Percentiles rank a stretch among this genome's conserved stretches.
Conservation (phyloP, 2,113 vertebrate species). For the Cygnus buccinator region DNA sequence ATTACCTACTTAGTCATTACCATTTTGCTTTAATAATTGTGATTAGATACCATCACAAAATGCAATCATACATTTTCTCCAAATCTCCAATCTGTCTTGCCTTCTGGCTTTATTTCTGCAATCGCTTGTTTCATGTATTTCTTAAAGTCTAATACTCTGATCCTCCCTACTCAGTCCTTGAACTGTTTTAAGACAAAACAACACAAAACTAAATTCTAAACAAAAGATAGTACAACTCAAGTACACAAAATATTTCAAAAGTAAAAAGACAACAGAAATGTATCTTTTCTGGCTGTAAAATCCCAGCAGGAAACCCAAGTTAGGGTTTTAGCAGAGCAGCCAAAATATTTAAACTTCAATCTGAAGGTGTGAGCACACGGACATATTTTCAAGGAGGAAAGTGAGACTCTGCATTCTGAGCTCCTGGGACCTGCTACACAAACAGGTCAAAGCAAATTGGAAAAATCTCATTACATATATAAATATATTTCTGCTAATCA, state of each 20-base stretch:
- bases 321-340: background rate
- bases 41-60: background rate
- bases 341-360: slow-evolving; percentile 41
- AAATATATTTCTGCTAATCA: background rate
- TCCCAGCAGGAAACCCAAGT: background rate
- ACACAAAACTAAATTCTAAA: slow-evolving; percentile 15
- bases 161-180: background rate
- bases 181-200: slow-evolving; percentile 26
- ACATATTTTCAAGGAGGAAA: background rate
- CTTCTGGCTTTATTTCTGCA: background rate
- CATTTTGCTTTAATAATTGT: background rate
- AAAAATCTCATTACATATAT: background rate
- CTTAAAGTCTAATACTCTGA: background rate
- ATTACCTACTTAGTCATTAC: background rate
- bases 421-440: background rate
- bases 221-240: background rate
- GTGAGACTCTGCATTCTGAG: background rate
- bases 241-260: slow-evolving; percentile 29
- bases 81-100: background rate
- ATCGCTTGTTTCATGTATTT: background rate
- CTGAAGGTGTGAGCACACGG: background rate
- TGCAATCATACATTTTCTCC: background rate
- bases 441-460: background rate
- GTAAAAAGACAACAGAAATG: background rate
- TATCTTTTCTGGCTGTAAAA: background rate